Evolutionary conservation across 2,888 invertebrate genomes (phyloP).

Genomic region (Teleogryllus oceanicus): DNA sequence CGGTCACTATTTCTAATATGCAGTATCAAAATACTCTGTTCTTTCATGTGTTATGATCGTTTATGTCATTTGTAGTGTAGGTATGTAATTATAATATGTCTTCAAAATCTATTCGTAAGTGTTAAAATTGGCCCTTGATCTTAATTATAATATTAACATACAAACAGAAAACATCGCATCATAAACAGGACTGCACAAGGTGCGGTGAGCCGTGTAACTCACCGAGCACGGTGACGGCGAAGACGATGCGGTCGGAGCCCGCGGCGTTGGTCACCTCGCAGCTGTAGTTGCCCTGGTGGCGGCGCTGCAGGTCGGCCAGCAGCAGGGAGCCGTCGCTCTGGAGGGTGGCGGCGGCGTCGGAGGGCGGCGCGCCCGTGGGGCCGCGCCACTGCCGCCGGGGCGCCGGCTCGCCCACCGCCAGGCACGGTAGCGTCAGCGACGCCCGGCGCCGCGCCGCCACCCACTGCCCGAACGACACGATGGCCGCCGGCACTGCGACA

Average conservation of each 20-base stretch:
- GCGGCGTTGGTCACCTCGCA: slow-evolving; percentile 44
- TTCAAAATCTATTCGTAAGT: no score
- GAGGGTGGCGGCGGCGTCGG: slow-evolving; percentile 35
- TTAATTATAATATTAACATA: no score
- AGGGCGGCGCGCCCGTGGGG: slow-evolving; percentile 37
- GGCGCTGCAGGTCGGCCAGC: slow-evolving; percentile 42
- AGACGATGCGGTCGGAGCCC: slow-evolving; percentile 44
- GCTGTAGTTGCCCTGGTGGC: slow-evolving; percentile 45
- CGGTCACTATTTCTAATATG: no score
- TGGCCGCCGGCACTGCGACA: slow-evolving; percentile 38
- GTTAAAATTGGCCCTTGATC: no score
- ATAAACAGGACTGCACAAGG: background rate
- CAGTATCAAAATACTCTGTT: no score
- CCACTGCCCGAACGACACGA: slow-evolving; percentile 38
- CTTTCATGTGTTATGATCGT: no score
- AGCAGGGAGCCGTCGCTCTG: slow-evolving; percentile 42
- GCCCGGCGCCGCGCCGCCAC: slow-evolving; percentile 34
- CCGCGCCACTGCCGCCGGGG: slow-evolving; percentile 41
- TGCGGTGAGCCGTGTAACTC: slow-evolving; percentile 24
- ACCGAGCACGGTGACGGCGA: slow-evolving; percentile 44
- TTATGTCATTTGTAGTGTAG: no score
- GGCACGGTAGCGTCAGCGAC: slow-evolving; percentile 36
- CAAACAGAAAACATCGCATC: no score
- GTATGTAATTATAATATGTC: no score
- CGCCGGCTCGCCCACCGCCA: slow-evolving; percentile 38